Conservation (phyloP, 2,797 vertebrate genomes). For the Danio kyathit region DNA sequence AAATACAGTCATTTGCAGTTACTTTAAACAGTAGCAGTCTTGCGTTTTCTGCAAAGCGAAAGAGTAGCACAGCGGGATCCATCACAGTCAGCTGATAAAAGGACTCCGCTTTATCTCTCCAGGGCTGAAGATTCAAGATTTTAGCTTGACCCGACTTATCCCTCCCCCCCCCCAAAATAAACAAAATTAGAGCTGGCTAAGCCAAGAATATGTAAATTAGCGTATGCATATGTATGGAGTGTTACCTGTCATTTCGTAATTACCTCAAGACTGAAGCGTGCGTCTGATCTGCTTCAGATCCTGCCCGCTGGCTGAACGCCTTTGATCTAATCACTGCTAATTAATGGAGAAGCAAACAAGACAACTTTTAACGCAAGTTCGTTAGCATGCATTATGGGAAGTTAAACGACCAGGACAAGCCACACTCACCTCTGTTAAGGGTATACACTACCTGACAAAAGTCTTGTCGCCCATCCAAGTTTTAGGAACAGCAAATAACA, state of each 20-base stretch:
- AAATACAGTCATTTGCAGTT: conserved; percentile 57
- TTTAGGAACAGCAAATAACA: too few relatives aligned
- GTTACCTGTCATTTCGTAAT: conserved; percentile 48
- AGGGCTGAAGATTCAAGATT: conserved; percentile 20
- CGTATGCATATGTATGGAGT: conserved; percentile 52
- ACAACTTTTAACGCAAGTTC: conserved; percentile 15
- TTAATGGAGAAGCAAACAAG: conserved; percentile 48
- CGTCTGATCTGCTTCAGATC: conserved; percentile 26
- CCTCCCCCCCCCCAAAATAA: too few relatives aligned
- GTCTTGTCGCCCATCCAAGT: too few relatives aligned
- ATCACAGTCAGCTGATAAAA: conserved; percentile 55
- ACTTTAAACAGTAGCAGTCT: conserved; percentile 50
- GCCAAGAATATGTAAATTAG: conserved; percentile 21
- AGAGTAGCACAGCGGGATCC: conserved; percentile 49
- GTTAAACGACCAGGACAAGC: not conserved
- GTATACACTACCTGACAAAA: too few relatives aligned
- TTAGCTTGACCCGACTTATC: conserved; percentile 9
- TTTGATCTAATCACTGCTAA: conserved; percentile 60
- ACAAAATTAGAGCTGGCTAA: conserved; percentile 6
- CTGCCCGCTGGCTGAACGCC: conserved; percentile 42
- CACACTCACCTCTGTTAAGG: not conserved
- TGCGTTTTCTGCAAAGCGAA: conserved; percentile 46
- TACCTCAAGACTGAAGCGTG: conserved; percentile 19
- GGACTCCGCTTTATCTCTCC: conserved; percentile 33
- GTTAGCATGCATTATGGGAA: not conserved